Base-by-base conservation (phyloP, 2,888 invertebrate species). In the Brachyptera putata region DNA sequence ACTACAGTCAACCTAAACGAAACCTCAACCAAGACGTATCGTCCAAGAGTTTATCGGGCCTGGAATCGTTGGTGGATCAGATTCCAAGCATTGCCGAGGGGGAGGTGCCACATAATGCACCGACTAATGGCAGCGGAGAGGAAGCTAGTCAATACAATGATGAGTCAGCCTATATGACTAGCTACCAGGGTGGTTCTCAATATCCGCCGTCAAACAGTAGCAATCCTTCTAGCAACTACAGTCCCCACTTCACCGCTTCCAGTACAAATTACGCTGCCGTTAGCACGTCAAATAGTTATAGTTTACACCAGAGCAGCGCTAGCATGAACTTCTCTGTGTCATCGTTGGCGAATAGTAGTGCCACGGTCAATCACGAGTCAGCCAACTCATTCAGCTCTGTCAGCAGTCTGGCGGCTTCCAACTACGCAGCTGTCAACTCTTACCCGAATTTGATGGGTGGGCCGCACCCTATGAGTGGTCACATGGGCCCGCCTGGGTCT, bases 21-120 rank as follows among this genome's bases (percentile, higher is more conserved):
- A 63, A 63, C 56, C 37, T 64, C 22, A 69, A 68, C 39, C 86
- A 87, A 70, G 91, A 91, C 76, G 87, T 91, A 34, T 84, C 91
- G n/a, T 86, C 89, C 25, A 91, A 91, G 73, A 90, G 89, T 68
- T 78, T 91, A 50, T 91, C 91, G 16, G 93, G 92, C 18, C 79
- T 93, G 49, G 92, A 93, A 75, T 92, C 91, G 41, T 79, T 93
- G 50, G 92, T 93, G 65, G 92, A 93, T 77, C 93, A 93, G 80
- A 93, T 93, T 75, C 93, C 92, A 56, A 88, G 89, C 69, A 89
- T 91, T 74, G 85, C 87, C 59, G 91, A 91, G 69, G 86, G 86
- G 4, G 84, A 82, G 22, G 67, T 66, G 30, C 67, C 70, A 1
- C 70, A 64, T 58, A 30, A 37, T 13, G 57, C 71, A 30, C 65